These are phyloP conservation scores for Bombus pyrosoma DNA, from an alignment of 1,140 invertebrate genomes.

Conservation along the genomic window DNA sequence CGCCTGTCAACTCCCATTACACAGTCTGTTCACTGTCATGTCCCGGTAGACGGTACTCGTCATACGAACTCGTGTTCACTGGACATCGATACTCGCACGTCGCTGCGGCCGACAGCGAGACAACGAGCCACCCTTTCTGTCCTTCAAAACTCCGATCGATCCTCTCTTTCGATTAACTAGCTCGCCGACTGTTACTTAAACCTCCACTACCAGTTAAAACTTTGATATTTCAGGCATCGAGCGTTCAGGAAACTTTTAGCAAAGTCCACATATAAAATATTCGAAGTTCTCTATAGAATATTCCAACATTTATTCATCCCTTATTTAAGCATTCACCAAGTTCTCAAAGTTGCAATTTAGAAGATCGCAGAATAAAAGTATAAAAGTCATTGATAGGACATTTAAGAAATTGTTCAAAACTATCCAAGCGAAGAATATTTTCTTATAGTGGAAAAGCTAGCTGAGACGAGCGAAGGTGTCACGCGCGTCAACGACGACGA, in stretches of 20 bases:
- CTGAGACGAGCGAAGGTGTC: too few species aligned
- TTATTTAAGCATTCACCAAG: too few species aligned
- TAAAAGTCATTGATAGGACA: too few species aligned
- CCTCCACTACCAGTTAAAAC: neutral
- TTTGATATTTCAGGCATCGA: neutral
- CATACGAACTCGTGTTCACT: conserved; percentile 22
- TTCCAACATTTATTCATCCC: too few species aligned
- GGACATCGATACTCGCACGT: conserved; percentile 18
- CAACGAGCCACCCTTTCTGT: neutral
- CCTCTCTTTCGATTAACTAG: neutral
- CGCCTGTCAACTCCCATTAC: conserved; percentile 44
- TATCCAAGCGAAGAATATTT: too few species aligned
- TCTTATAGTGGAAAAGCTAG: too few species aligned
- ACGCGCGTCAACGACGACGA: neutral
- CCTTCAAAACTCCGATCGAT: conserved; percentile 12
- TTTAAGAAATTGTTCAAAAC: too few species aligned
- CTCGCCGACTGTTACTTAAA: neutral
- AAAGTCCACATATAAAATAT: too few species aligned
- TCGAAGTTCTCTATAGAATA: neutral
- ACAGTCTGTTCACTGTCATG: conserved; percentile 21
- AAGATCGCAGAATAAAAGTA: too few species aligned
- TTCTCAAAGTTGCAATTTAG: too few species aligned
- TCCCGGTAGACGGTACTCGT: conserved; percentile 22
- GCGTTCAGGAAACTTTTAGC: too few species aligned
- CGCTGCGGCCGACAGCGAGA: conserved; percentile 21